Base-by-base conservation (phyloP, 2,888 invertebrate species). In the Noctua pronuba region DNA sequence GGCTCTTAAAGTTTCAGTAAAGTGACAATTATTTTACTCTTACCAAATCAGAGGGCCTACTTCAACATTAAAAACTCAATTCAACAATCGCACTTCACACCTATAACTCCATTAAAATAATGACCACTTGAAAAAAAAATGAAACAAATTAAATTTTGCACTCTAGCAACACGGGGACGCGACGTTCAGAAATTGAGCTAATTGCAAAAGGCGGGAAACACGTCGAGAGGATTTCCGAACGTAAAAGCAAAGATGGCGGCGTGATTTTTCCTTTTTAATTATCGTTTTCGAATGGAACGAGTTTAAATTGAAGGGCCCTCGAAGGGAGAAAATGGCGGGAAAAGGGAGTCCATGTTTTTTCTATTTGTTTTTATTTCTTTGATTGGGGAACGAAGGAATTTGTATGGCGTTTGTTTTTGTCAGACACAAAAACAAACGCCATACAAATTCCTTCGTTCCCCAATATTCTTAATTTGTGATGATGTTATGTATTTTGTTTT, bases 171-270 rank as follows among this genome's bases (percentile, higher is more conserved):
- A 93, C 90, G 83, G 92, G 78, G 77, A 89, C 90, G 91, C 85
- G 87, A 77, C 91, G 90, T 94, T 93, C 92, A 88, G 90, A 93
- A 94, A 95, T 95, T 95, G 93, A 92, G 92, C 95, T 94, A 95
- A 95, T 95, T 94, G 93, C 91, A 89, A 91, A 91, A 88, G 87
- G 88, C 88, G 90, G 91, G 90, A 90, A 88, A 85, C 83, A 90
- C 86, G 88, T 88, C 86, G 88, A 91, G 89, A 92, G 92, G 88
- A 92, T 92, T 92, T 92, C 91, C 91, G 90, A 92, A 92, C 90
- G 91, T 86, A 87, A 93, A 92, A 91, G 89, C 89, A 91, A 92
- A 92, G 91, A 92, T 92, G 92, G 90, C 89, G 76, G 79, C 87
- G 82, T 88, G 88, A 89, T 91, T 92, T 93, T 92, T 93, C 91